Conservation (phyloP, 2,113 vertebrate genomes). For the Rostratula benghalensis region DNA sequence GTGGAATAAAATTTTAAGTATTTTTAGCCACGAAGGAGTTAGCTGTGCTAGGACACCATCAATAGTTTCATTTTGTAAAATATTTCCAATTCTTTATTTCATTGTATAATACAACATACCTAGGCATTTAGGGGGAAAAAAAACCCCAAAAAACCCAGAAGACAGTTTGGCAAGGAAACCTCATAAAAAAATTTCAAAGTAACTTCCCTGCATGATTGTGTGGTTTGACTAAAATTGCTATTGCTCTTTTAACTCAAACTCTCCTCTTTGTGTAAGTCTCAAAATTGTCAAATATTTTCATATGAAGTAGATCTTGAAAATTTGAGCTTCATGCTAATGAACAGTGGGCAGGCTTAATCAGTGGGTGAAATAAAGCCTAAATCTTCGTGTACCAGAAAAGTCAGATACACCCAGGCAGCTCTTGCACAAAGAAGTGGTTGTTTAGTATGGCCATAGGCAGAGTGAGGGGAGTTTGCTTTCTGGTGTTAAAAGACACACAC, state of each 20-base stretch:
- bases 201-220: neutral
- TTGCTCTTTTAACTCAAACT: neutral
- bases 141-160: neutral
- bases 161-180: neutral
- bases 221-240: neutral
- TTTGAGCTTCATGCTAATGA: neutral
- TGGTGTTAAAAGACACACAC: fast-evolving
- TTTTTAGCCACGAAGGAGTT: neutral
- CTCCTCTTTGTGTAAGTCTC: neutral
- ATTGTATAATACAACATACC: neutral
- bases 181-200: neutral
- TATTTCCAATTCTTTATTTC: neutral
- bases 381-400: neutral
- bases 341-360: neutral
- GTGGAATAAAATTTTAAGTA: neutral
- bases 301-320: neutral
- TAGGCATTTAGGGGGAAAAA: neutral
- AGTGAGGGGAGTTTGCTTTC: neutral
- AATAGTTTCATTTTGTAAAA: neutral
- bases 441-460: fast-evolving
- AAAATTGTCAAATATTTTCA: neutral
- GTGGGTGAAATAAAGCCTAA: neutral
- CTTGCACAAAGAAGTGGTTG: neutral
- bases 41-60: neutral
- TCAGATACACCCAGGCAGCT: neutral